phyloP scores from a whole-genome alignment of 1,140 invertebrate genomes.

The Hyposmocoma kahamanoa region DNA sequence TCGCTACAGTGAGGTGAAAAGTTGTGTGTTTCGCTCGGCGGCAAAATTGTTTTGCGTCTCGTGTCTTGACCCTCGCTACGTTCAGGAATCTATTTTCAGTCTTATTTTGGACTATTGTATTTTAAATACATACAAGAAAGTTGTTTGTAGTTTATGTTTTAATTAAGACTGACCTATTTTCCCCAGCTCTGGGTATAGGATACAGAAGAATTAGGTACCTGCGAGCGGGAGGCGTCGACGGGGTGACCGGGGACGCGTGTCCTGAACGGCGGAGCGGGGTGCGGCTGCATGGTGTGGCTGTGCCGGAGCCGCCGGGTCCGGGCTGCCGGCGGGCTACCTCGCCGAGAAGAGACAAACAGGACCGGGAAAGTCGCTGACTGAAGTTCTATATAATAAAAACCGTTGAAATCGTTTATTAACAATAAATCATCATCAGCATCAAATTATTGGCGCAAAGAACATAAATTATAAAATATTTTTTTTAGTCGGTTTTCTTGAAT shows the following conservation, averaged over 20 bases:
- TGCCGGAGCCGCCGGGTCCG: constrained; percentile 14
- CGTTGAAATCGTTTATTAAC: no score
- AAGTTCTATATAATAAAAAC: constrained; percentile 49
- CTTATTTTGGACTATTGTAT: not conserved
- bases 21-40: no score
- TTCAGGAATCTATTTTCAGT: not conserved
- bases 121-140: no score
- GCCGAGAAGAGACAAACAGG: constrained; percentile 53
- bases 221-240: constrained; percentile 28
- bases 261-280: constrained; percentile 16
- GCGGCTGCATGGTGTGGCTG: no score
- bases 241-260: constrained; percentile 41
- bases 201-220: constrained; percentile 19
- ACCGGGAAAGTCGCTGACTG: constrained; percentile 62
- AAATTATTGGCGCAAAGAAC: no score
- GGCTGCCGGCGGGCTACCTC: constrained; percentile 50
- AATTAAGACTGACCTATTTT: not conserved
- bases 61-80: not conserved
- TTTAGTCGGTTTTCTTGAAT: no score
- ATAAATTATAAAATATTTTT: no score
- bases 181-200: not conserved
- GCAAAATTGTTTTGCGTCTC: not conserved
- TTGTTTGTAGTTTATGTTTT: no score
- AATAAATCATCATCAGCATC: no score
- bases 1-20: no score